phyloP scores from a whole-genome alignment of 2,888 invertebrate genomes.

The Caenorhabditis drosophilae region DNA sequence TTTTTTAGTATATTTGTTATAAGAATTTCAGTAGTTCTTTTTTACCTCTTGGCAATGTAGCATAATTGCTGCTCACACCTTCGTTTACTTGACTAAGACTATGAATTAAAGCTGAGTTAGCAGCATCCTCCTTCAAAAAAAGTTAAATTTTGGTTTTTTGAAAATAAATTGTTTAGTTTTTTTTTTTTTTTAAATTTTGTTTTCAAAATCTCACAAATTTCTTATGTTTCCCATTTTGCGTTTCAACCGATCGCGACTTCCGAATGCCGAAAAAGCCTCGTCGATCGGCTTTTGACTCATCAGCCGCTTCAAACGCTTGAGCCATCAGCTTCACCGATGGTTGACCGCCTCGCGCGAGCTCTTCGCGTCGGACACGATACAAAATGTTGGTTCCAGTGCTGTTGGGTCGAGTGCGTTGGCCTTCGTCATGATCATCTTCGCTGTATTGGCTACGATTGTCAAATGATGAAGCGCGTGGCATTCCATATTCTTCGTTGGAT shows the following conservation, averaged over 20 bases:
- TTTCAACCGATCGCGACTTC: constrained; percentile 66
- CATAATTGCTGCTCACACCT: constrained; percentile 43
- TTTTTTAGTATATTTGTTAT: neutral
- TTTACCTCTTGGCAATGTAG: constrained; percentile 50
- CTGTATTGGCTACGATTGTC: constrained; percentile 39
- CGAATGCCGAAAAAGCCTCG: constrained; percentile 64
- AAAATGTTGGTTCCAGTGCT: constrained; percentile 63
- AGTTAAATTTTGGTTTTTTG: no score
- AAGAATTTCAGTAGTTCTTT: no score
- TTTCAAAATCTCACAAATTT: constrained; percentile 23
- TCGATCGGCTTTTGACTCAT: constrained; percentile 47
- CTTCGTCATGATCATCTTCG: constrained; percentile 32
- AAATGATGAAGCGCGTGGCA: constrained; percentile 31
- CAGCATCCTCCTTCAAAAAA: constrained; percentile 28
- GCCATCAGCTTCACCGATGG: constrained; percentile 65
- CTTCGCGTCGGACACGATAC: constrained; percentile 65
- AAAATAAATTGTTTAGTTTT: no score
- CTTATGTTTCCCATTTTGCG: constrained; percentile 36
- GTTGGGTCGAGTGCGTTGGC: constrained; percentile 17
- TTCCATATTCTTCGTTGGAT: constrained; percentile 31
- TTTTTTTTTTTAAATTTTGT: no score
- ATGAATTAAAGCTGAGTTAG: constrained; percentile 37
- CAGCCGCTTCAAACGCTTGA: constrained; percentile 65
- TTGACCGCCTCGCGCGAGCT: constrained; percentile 63
- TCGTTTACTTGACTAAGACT: constrained; percentile 45